These are phyloP conservation scores for Blomia tropicalis DNA, from an alignment of 2,888 invertebrate genomes.

Conservation along the genomic window DNA sequence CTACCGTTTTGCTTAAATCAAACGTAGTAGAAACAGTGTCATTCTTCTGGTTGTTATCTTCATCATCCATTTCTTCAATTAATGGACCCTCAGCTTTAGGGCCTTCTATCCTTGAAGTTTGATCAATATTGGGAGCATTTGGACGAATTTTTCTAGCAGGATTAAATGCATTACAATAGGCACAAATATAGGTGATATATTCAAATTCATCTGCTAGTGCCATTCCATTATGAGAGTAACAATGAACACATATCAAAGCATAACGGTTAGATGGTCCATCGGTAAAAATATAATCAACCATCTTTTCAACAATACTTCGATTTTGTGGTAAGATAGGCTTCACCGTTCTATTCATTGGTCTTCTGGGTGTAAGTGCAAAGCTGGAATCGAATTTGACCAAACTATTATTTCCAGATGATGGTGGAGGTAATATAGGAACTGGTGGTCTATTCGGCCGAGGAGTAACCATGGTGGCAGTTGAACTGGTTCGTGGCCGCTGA, in stretches of 20 bases:
- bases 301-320: conserved; percentile 62
- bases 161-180: conserved; percentile 71
- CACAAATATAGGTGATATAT: conserved; percentile 66
- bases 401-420: neutral
- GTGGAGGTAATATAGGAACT: neutral
- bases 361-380: neutral
- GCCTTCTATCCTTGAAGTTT: neutral
- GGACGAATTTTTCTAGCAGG: conserved; percentile 73
- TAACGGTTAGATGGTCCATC: conserved; percentile 88
- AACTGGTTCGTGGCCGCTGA: neutral
- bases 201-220: conserved; percentile 55
- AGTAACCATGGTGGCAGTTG: neutral
- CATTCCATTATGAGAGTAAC: conserved; percentile 84
- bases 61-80: neutral
- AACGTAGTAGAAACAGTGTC: neutral
- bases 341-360: neutral
- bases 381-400: neutral
- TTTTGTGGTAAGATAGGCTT: conserved; percentile 55
- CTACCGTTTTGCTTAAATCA: conserved; percentile 3
- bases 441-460: neutral
- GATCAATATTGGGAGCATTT: conserved; percentile 22
- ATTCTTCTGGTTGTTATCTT: neutral
- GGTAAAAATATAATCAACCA: conserved; percentile 83
- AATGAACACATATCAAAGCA: conserved; percentile 80
- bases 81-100: neutral